Base-by-base conservation (phyloP, 2,797 vertebrate species). In the Pseudopleuronectes americanus region DNA sequence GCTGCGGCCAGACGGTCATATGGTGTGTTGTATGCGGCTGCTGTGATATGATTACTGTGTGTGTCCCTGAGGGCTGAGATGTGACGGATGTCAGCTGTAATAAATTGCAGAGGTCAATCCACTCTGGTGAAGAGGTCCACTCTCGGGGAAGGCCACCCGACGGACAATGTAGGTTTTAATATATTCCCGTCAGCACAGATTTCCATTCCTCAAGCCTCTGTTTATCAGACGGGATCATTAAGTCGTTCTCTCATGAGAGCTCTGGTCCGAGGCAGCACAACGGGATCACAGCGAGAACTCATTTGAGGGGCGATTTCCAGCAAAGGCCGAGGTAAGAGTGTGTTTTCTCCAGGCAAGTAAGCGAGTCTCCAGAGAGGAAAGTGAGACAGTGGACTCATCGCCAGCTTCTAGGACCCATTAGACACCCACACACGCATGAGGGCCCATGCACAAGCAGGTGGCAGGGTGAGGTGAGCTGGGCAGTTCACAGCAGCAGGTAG, bases 41-140 rank as follows among this genome's bases (percentile, higher is more conserved):
- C 83, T 66, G 65, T 71, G 66, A 81, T 77, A 68, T 81, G 81
- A 86, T 89, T 83, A 85, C 73, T 71, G 67, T 22, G 2, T n/a
- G 64, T 70, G 81, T 79, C 84, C 80, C 77, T 65, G 76, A 74
- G 81, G 86, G 65, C 58, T 74, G 74, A 66, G 56, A 66, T 75
- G 76, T 80, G 83, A 89, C 83, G 74, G 69, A 89, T 87, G 79
- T 86, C 82, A 77, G 77, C 17, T 1, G 68, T 84, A 89, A 91
- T 89, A 89, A 92, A 92, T 88, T 82, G 89, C 59, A n/a, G 54
- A 79, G 87, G 90, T 91, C 85, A 87, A 84, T 80, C 79, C 83
- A 85, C 79, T 89, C 79, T 62, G 74, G 70, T 83, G 71, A 81
- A 78, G 76, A 84, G 76, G 85, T 86, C 64, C 68, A 73, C 64